Evolutionary conservation across 1,140 invertebrate species (phyloP), one percentile per base, ranked within the genome.

Genomic region (Ganaspis sp.): DNA sequence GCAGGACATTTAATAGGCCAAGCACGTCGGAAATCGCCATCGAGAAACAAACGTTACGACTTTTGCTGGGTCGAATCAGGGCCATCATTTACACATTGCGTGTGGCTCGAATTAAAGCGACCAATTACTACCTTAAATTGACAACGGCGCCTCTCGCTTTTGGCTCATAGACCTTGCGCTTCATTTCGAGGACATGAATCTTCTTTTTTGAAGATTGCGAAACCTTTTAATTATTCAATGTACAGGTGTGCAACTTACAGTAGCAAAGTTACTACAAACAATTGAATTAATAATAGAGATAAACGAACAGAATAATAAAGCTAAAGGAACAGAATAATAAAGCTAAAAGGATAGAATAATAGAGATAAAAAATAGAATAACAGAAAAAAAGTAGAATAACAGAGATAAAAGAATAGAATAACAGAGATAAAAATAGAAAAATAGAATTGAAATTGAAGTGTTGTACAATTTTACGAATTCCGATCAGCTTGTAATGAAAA

Each of bases 21-120:
- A 69, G 82, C 87, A 88, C 87, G 87, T 87, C 81, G 82, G 81
- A 79, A 86, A 84, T 86, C 83, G 86, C 85, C 83, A 86, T 86
- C 81, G 78, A 45, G 79, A 79, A 76, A 81, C 74, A 77, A 77
- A 81, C 79, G 81, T 81, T 81, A 78, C 83, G 83, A 84, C 82
- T 85, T 86, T 78, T 75, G 83, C 81, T 82, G 77, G 79, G n/a
- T 17, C 77, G 79, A 78, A 83, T 79, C 87, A 85, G 77, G 87
- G 84, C 83, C 87, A 81, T 74, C 75, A 77, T 76, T 81, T 81
- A 81, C 82, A 80, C 75, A 69, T 70, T 77, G 80, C 81, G 78
- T 86, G 81, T 81, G 83, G 83, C 74, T 84, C 85, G 87, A 72
- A 85, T 88, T 87, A 86, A 88, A 88, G 81, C 49, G 81, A 78